Percentiles rank a stretch among this genome's conserved stretches.
Evolutionary conservation across 2,113 vertebrate species (phyloP).

Genomic region (Sebastes schlegelii): DNA sequence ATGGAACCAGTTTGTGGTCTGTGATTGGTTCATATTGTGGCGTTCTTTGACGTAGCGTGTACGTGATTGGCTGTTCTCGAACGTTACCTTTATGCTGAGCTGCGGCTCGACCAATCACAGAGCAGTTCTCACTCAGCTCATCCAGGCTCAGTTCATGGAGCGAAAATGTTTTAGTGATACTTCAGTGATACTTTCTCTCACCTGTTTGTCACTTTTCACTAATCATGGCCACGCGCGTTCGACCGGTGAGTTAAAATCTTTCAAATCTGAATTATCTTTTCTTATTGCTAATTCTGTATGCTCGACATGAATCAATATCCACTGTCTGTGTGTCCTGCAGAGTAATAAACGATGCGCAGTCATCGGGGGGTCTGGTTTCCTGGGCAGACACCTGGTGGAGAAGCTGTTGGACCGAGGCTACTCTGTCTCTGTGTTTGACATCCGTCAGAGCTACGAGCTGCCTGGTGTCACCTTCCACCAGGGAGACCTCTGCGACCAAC

Average conservation of each 20-base stretch:
- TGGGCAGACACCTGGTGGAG: slow-evolving; percentile 94
- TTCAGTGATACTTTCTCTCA: not conserved
- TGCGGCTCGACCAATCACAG: slow-evolving; percentile 68
- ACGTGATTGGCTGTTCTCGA: slow-evolving; percentile 61
- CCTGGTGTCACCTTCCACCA: slow-evolving; percentile 88
- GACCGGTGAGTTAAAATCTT: slow-evolving; percentile 79
- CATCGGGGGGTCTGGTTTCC: slow-evolving; percentile 94
- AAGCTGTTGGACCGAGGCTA: slow-evolving; percentile 90
- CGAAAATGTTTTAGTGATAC: too few species aligned
- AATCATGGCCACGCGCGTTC: slow-evolving; percentile 82
- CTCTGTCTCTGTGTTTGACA: slow-evolving; percentile 92
- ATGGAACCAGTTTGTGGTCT: accelerated
- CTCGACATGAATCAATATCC: not conserved
- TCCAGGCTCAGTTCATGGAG: slow-evolving; percentile 24
- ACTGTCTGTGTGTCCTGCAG: slow-evolving; percentile 68
- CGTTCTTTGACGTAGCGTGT: slow-evolving; percentile 74
- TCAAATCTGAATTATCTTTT: not conserved
- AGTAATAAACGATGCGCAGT: slow-evolving; percentile 88
- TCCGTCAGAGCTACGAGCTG: slow-evolving; percentile 86
- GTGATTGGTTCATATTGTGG: slow-evolving; percentile 70
- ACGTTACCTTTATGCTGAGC: slow-evolving; percentile 2
- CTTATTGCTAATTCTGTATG: not conserved
- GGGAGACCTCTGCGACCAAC: slow-evolving; percentile 92
- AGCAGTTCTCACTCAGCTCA: slow-evolving; percentile 70
- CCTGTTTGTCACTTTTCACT: not conserved